Percentiles rank a stretch among this genome's conserved stretches.
These are phyloP conservation scores for Calycopis cecrops DNA, from an alignment of 1,140 invertebrate genomes.

Conservation along the genomic window DNA sequence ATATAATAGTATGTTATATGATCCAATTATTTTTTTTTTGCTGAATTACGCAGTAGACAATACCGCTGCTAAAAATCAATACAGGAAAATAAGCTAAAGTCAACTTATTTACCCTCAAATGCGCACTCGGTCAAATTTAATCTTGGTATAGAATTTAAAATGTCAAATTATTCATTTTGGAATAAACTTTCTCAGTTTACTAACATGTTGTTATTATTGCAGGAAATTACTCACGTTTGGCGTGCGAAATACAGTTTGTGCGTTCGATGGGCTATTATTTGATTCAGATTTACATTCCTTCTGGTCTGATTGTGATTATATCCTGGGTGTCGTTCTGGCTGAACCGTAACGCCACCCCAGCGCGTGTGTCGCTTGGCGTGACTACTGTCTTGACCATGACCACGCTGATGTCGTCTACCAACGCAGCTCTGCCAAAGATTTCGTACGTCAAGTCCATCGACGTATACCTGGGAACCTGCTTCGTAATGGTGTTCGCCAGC, in stretches of 20 bases:
- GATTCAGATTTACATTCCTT: constrained; percentile 99
- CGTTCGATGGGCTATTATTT: constrained; percentile 99
- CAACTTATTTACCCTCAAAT: too few relatives aligned
- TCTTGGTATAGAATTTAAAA: too few relatives aligned
- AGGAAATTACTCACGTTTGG: constrained; percentile 98
- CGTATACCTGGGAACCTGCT: constrained; percentile 97
- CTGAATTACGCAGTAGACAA: too few relatives aligned
- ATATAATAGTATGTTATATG: too few relatives aligned
- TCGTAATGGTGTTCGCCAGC: constrained; percentile 97
- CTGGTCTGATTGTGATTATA: constrained; percentile 98
- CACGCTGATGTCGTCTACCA: constrained; percentile 98
- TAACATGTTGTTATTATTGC: constrained; percentile 41
- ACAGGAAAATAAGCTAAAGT: too few relatives aligned
- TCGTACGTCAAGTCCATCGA: constrained; percentile 99
- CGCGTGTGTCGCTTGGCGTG: constrained; percentile 95
- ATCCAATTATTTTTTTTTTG: too few relatives aligned
- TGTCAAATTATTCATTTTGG: too few relatives aligned
- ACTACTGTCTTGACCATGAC: constrained; percentile 99
- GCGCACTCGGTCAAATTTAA: too few relatives aligned
- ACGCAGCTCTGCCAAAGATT: constrained; percentile 97
- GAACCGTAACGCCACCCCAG: constrained; percentile 96
- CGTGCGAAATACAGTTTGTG: constrained; percentile 97
- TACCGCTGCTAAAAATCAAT: too few relatives aligned
- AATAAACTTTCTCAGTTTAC: background rate
- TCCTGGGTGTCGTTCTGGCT: constrained; percentile 98